Base-by-base conservation (phyloP, 2,113 vertebrate species). In the Alethe diademata region DNA sequence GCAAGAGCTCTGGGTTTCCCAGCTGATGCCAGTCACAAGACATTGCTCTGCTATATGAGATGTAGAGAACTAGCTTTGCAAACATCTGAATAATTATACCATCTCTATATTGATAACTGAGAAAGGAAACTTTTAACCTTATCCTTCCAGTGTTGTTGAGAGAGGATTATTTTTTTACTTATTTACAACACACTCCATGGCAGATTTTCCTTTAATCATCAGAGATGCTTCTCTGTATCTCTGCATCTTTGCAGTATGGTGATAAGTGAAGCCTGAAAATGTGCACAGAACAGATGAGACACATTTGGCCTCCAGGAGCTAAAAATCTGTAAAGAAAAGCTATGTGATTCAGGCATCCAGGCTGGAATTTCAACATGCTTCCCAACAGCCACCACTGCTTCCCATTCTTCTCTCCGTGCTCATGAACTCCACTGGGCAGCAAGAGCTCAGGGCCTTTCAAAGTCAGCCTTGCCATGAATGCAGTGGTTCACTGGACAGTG, bases 281-380 rank as follows among this genome's bases (percentile, higher is more conserved):
- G 38, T 17, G 38, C 38, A 66, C 38, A 36, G 70, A 92, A 45
- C 69, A 65, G n/a, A 88, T 76, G 66, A 85, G 70, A 86, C 66
- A 70, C 36, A 18, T 89, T 95, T 95, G 66, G 54, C 84, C 81
- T 91, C 70, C 58, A 82, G 85, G 70, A 96, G 28, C 20, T 90
- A 70, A 78, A 92, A 82, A 57, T 82, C 45, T 87, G 40, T 82
- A 69, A 78, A 70, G 57, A 84, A 61, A 35, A 91, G 47, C 20
- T 9, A 4, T 60, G 47, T 12, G 18, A 64, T 76, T 95, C 58
- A 70, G 72, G 60, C 16, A 1, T 57, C 33, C 33, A 79, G 42
- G n/a, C 81, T 87, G 78, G 31, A 81, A 35, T 92, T 76, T 79
- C 50, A 67, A 3, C 47, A 36, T 75, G 22, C n/a, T 26, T 75